Evolutionary conservation across 2,888 invertebrate species (phyloP).

Genomic region (Cosmia trapezina): DNA sequence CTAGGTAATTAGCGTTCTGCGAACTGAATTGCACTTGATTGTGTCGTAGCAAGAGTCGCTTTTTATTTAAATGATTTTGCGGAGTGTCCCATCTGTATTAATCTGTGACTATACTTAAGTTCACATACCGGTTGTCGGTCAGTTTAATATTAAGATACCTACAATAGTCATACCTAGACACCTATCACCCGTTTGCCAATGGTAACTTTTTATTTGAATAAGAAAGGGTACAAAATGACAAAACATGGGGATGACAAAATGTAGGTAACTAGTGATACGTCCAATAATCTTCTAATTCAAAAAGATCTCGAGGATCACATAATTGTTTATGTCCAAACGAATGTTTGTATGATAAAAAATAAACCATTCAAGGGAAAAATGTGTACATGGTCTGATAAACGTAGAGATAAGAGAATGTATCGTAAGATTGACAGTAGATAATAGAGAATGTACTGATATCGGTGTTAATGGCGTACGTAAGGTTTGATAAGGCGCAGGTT

Average conservation of each 20-base stretch:
- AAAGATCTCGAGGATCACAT: constrained; percentile 29
- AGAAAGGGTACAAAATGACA: no score
- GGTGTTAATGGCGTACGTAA: constrained; percentile 13
- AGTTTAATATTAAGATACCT: constrained; percentile 25
- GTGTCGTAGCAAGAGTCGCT: no score
- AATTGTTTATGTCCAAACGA: constrained; percentile 19
- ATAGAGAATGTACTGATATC: constrained; percentile 43
- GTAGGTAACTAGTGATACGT: constrained; percentile 14
- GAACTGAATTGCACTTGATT: no score
- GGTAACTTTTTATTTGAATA: not conserved
- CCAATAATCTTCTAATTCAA: constrained; percentile 18
- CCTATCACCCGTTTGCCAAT: not conserved
- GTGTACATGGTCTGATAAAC: constrained; percentile 51
- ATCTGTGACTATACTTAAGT: no score
- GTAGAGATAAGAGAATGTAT: constrained; percentile 47
- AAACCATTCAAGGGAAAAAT: constrained; percentile 30
- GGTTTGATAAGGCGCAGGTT: constrained; percentile 14
- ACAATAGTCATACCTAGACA: no score
- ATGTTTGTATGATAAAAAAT: constrained; percentile 36
- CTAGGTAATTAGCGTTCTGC: no score
- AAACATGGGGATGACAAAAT: not conserved
- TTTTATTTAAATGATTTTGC: no score
- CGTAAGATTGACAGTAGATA: constrained; percentile 49
- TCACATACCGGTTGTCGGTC: constrained; percentile 2
- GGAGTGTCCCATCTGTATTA: no score